A percentile compares a stretch with the other conserved stretches of the same genome.
These are phyloP conservation scores for Leucophenga varia DNA, from an alignment of 1,140 invertebrate genomes.

Conservation along the genomic window DNA sequence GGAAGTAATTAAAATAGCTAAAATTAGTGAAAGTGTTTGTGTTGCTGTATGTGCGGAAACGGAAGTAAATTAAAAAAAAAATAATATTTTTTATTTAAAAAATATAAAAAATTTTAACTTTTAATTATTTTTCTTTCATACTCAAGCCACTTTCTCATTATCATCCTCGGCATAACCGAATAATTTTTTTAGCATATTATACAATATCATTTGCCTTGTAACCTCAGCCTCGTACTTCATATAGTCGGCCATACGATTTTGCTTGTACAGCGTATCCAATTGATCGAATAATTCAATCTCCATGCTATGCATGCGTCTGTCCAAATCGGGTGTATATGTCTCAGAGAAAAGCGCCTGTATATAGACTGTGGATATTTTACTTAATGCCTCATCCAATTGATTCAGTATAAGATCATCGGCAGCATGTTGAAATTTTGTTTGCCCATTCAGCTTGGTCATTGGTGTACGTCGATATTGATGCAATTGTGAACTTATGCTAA, in stretches of 20 bases:
- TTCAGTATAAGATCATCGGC: slow-evolving; percentile 29
- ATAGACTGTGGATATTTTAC: slow-evolving; percentile 40
- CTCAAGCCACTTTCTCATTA: slow-evolving; percentile 2
- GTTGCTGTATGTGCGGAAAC: too few relatives aligned
- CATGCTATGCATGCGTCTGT: slow-evolving; percentile 27
- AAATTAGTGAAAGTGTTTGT: too few relatives aligned
- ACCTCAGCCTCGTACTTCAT: slow-evolving; percentile 50
- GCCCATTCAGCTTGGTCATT: slow-evolving; percentile 26
- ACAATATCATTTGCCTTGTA: slow-evolving; percentile 50
- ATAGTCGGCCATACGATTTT: slow-evolving; percentile 42
- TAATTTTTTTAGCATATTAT: slow-evolving; percentile 46
- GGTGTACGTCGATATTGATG: slow-evolving; percentile 25
- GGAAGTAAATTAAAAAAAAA: too few relatives aligned
- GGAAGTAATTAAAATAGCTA: too few relatives aligned
- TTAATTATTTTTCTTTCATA: slow-evolving; percentile 12
- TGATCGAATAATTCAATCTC: slow-evolving; percentile 44
- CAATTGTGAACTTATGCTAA: background rate
- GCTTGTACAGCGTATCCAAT: slow-evolving; percentile 36
- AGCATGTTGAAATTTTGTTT: slow-evolving; percentile 23
- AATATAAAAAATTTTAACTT: slow-evolving; percentile 7
- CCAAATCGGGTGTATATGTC: slow-evolving; percentile 39
- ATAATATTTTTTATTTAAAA: too few relatives aligned
- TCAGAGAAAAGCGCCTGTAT: slow-evolving; percentile 43
- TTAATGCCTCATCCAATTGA: slow-evolving; percentile 29
- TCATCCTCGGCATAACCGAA: slow-evolving; percentile 39